Conservation (phyloP, 1,140 invertebrate species). For the Lysiphlebus fabarum region DNA sequence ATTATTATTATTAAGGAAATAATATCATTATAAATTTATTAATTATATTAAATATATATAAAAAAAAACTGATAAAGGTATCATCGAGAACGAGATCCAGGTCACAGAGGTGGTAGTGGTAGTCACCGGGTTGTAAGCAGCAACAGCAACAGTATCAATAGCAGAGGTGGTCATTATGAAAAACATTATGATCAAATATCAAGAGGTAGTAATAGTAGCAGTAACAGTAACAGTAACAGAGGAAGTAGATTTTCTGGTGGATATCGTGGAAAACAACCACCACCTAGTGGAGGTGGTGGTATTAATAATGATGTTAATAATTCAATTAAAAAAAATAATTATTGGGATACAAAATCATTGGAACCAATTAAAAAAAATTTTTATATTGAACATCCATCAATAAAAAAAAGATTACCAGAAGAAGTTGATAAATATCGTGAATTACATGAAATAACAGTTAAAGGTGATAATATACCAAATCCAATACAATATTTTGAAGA, state of each 20-base stretch:
- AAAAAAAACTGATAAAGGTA: slow-evolving; percentile 31
- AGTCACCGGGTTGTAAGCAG: slow-evolving; percentile 42
- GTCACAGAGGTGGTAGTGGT: slow-evolving; percentile 40
- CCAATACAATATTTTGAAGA: slow-evolving; percentile 67
- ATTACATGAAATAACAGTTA: slow-evolving; percentile 60
- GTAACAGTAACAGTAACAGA: too few species aligned
- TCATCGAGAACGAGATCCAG: slow-evolving; percentile 46
- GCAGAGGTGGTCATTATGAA: slow-evolving; percentile 45
- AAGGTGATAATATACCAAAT: slow-evolving; percentile 61
- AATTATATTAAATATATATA: slow-evolving; percentile 11
- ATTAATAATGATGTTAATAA: too few species aligned
- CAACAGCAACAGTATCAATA: slow-evolving; percentile 43
- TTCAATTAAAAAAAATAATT: slow-evolving; percentile 59
- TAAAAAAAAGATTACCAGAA: slow-evolving; percentile 52
- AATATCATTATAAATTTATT: too few species aligned
- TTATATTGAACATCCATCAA: slow-evolving; percentile 63
- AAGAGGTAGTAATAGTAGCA: too few species aligned
- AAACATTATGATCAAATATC: slow-evolving; percentile 51
- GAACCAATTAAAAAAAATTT: slow-evolving; percentile 70
- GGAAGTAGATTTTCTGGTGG: too few species aligned
- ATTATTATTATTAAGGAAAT: too few species aligned
- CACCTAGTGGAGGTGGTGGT: too few species aligned
- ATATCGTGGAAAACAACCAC: too few species aligned
- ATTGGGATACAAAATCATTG: slow-evolving; percentile 63
- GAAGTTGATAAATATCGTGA: slow-evolving; percentile 60